A percentile compares a stretch with the other conserved stretches of the same genome.
Conservation (phyloP, 2,797 vertebrate species). For the Bucorvus abyssinicus region DNA sequence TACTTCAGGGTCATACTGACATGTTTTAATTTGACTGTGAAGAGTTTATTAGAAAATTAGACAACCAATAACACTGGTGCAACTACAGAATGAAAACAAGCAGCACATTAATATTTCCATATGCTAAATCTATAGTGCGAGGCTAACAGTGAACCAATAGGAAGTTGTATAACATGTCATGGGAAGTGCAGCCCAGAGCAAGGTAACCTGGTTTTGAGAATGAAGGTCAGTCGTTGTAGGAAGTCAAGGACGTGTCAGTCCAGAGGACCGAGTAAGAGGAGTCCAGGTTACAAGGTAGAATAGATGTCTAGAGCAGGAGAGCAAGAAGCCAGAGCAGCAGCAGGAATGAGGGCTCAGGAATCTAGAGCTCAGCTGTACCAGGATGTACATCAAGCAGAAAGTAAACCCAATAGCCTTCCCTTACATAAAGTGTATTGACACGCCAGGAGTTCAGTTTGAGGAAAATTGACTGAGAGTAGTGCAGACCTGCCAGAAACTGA, state of each 20-base stretch:
- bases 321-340: neutral
- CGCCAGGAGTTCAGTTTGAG: neutral
- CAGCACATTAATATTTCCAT: neutral
- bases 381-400: neutral
- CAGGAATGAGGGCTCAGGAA: neutral
- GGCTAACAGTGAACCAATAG: accelerated
- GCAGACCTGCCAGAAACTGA: conserved; percentile 35
- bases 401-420: neutral
- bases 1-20: neutral
- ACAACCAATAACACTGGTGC: neutral
- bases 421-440: neutral
- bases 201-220: neutral
- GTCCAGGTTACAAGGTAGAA: neutral
- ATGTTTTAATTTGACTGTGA: neutral
- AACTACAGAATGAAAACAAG: neutral
- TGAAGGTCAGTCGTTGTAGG: neutral
- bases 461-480: neutral
- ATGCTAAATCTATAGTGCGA: neutral
- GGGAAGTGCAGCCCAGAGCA: neutral
- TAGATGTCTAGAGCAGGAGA: neutral
- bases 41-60: neutral
- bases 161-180: neutral
- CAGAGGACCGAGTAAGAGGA: neutral
- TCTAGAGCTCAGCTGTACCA: neutral
- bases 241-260: neutral